Evolutionary conservation across 1,140 invertebrate genomes (phyloP).

Genomic region (Papilio xuthus): DNA sequence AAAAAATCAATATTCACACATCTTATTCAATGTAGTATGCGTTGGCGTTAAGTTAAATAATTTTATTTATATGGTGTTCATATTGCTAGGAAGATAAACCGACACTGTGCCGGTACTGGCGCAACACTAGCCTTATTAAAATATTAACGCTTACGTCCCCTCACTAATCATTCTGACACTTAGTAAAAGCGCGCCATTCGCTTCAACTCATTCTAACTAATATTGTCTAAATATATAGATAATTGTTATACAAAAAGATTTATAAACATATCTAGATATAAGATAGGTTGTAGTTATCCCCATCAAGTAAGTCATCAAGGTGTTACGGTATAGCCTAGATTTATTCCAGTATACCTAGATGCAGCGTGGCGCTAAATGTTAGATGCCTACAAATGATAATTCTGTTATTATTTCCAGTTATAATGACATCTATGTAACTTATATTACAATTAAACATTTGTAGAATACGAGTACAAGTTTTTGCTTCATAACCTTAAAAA

Average conservation of each 20-base stretch:
- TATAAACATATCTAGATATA: background rate
- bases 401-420: slow-evolving; percentile 4
- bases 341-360: slow-evolving; percentile 2
- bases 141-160: too few species aligned
- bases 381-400: background rate
- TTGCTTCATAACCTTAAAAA: too few species aligned
- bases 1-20: background rate
- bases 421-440: background rate
- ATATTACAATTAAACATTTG: too few species aligned
- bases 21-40: background rate
- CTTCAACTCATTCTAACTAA: too few species aligned
- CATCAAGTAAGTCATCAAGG: slow-evolving; percentile 4
- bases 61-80: too few species aligned
- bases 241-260: background rate
- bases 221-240: background rate
- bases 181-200: too few species aligned
- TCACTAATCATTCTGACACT: too few species aligned
- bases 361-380: background rate
- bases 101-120: too few species aligned
- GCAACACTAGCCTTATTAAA: too few species aligned
- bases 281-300: background rate
- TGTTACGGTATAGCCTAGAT: slow-evolving; percentile 9
- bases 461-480: too few species aligned
- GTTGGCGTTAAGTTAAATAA: background rate
- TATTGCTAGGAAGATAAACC: too few species aligned